Evolutionary conservation across 2,888 invertebrate species (phyloP).

Genomic region (Archaeoteleia sp.): DNA sequence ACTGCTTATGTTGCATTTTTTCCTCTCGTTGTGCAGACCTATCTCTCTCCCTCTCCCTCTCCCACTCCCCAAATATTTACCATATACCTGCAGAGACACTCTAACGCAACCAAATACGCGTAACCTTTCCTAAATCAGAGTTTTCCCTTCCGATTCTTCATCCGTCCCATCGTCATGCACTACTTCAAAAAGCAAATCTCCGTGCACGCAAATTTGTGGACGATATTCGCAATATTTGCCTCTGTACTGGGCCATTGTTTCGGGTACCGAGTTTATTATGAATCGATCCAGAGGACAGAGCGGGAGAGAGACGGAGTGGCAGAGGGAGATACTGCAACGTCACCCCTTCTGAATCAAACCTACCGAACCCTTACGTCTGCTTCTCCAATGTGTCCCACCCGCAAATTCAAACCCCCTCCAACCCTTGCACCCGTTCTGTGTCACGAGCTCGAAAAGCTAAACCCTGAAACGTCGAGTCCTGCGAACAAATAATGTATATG

Average conservation of each 20-base stretch:
- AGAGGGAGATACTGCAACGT: constrained; percentile 69
- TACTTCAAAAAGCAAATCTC: constrained; percentile 62
- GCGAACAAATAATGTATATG: constrained; percentile 44
- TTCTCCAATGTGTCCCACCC: constrained; percentile 55
- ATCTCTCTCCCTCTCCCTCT: constrained; percentile 37
- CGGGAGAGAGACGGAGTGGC: constrained; percentile 60
- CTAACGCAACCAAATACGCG: constrained; percentile 65
- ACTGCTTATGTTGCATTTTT: constrained; percentile 47
- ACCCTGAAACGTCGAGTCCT: constrained; percentile 56
- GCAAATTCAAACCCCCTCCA: constrained; percentile 54
- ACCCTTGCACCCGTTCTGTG: constrained; percentile 51
- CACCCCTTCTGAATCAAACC: constrained; percentile 67
- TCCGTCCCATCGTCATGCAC: constrained; percentile 53
- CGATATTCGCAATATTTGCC: constrained; percentile 70
- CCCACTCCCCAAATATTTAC: constrained; percentile 57
- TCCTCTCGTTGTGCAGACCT: constrained; percentile 17
- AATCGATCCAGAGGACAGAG: constrained; percentile 68
- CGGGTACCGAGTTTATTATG: constrained; percentile 70
- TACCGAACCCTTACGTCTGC: constrained; percentile 59
- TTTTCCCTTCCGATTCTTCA: constrained; percentile 47
- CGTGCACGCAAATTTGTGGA: constrained; percentile 70
- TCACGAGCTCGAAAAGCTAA: constrained; percentile 59
- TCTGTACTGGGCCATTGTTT: constrained; percentile 68
- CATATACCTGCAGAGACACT: constrained; percentile 60
- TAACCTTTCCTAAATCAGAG: constrained; percentile 53